Base-by-base conservation (phyloP, 2,797 vertebrate genomes). In the Acrocephalus scirpaceus region DNA sequence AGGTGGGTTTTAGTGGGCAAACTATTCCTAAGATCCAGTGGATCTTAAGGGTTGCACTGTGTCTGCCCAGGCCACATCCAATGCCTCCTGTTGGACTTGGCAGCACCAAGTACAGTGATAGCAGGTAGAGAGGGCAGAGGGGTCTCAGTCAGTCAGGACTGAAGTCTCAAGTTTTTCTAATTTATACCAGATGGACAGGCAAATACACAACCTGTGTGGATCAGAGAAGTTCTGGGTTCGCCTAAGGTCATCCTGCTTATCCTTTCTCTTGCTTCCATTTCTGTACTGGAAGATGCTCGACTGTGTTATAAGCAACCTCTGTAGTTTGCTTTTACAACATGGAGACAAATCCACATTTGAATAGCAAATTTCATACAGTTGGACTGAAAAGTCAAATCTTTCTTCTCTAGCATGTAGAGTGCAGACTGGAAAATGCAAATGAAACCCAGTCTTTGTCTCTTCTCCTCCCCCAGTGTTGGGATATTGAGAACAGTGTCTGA, bases 61-160 rank as follows among this genome's bases (percentile, higher is more conserved):
- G 42, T n/a, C 36, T 82, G 19, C 73, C 54, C 40, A 44, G 64
- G 54, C 10, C 51, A n/a, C 60, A 51, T 36, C 29, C 45, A 61
- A 0, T 12, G 20, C 10, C 32, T 7, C 29, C 20, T 25, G 14
- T 40, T 77, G 78, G 70, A 36, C 32, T 51, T 3, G 42, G 7
- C 50, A 22, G 42, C 44, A 62, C 26, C 3, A 2, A 20, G 5
- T 30, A 14, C 5, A 12, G 3, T 7, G 30, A 1, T 2, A 20
- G 11, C 18, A n/a, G 16, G 15, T 10, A 9, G 3, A 40, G 47
- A 40, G n/a, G 79, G 58, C 51, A 79, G n/a, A 65, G 73, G 7
- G 34, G 17, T n/a, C 4, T 3, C 80, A 48, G 58, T 3, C 80
- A 48, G 58, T 4, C 2, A 2, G 15, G 25, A 42, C 16, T 9